These are phyloP conservation scores for Colletes gigas DNA, from an alignment of 1,140 invertebrate species.

Conservation along the genomic window DNA sequence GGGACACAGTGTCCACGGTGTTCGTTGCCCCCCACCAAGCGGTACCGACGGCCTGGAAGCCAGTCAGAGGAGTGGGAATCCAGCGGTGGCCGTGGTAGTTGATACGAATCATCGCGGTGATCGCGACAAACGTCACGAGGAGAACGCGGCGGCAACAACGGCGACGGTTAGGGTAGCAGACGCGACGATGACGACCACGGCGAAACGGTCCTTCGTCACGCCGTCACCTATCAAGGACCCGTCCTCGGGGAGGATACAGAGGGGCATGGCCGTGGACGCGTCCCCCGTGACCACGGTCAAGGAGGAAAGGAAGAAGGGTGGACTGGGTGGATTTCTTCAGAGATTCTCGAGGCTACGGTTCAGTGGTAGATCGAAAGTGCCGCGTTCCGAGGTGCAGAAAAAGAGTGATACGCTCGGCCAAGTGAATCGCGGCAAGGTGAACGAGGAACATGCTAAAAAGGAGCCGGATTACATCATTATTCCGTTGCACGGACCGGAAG, in stretches of 20 bases:
- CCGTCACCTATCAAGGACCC: slow-evolving; percentile 1
- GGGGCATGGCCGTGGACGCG: slow-evolving; percentile 22
- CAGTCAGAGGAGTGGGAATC: slow-evolving; percentile 63
- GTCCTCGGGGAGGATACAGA: slow-evolving; percentile 6
- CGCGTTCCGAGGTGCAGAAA: slow-evolving; percentile 73
- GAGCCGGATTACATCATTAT: slow-evolving; percentile 80
- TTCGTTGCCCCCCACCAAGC: slow-evolving; percentile 62
- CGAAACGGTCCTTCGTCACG: slow-evolving; percentile 21
- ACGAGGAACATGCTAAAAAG: slow-evolving; percentile 62
- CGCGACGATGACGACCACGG: slow-evolving; percentile 61
- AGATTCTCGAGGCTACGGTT: slow-evolving; percentile 81
- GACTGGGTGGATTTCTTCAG: slow-evolving; percentile 81
- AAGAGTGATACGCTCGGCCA: slow-evolving; percentile 56
- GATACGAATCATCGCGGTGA: slow-evolving; percentile 69
- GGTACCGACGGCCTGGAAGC: slow-evolving; percentile 45
- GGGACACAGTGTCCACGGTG: slow-evolving; percentile 65
- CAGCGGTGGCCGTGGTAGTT: slow-evolving; percentile 61
- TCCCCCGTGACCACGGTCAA: slow-evolving; percentile 19
- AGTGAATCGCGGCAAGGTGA: slow-evolving; percentile 46
- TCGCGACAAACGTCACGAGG: slow-evolving; percentile 61
- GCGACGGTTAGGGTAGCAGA: slow-evolving; percentile 56
- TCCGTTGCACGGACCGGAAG: slow-evolving; percentile 77
- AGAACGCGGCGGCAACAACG: slow-evolving; percentile 56
- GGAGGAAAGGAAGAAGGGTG: slow-evolving; percentile 75
- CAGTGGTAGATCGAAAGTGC: slow-evolving; percentile 79